phyloP scores from a whole-genome alignment of 2,797 vertebrate species.

The Halcyon smyrnensis region DNA sequence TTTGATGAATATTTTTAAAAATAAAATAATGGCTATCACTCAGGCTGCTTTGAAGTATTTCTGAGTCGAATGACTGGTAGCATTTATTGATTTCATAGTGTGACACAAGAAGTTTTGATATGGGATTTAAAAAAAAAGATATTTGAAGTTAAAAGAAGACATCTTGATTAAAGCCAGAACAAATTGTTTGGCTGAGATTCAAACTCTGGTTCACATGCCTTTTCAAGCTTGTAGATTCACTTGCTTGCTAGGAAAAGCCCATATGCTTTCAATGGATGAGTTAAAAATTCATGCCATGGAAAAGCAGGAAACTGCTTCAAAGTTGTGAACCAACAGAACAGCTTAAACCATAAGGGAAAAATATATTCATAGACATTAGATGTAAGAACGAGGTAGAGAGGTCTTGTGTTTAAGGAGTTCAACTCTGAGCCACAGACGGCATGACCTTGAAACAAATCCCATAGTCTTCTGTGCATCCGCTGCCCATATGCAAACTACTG shows the following conservation, averaged over 20 bases:
- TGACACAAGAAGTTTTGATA: constrained; percentile 71
- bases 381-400: background rate
- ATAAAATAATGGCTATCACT: constrained; percentile 68
- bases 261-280: constrained; percentile 65
- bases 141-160: constrained; percentile 76
- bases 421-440: background rate
- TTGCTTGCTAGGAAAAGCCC: constrained; percentile 41
- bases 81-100: constrained; percentile 69
- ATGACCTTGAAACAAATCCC: background rate
- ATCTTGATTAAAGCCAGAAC: constrained; percentile 78
- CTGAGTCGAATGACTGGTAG: constrained; percentile 61
- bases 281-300: constrained; percentile 45
- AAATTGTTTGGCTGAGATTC: constrained; percentile 74
- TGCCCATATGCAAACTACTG: constrained; percentile 13
- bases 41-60: constrained; percentile 65
- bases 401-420: constrained; percentile 1
- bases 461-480: background rate
- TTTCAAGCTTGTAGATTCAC: constrained; percentile 58
- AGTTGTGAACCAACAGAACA: constrained; percentile 33
- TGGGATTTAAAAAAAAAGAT: constrained; percentile 61
- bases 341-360: constrained; percentile 37
- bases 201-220: constrained; percentile 65
- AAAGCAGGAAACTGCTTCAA: constrained; percentile 65
- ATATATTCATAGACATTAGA: constrained; percentile 6
- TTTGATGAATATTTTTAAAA: constrained; percentile 65